phyloP scores from a whole-genome alignment of 2,113 vertebrate genomes.

The Athene noctua region DNA sequence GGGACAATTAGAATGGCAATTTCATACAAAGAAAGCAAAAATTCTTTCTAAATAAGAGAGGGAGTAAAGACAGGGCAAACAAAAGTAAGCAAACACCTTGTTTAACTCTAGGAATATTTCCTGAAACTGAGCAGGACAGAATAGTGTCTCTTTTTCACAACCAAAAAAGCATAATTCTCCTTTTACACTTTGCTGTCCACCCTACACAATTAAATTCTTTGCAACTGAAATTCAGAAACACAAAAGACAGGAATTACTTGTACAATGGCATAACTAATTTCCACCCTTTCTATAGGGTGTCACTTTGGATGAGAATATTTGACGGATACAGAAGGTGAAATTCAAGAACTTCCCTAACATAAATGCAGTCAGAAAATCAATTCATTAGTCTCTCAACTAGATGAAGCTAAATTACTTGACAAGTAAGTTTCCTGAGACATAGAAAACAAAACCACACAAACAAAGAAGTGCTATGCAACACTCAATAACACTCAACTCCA shows the following conservation, averaged over 20 bases:
- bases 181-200: neutral
- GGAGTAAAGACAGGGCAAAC: neutral
- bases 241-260: neutral
- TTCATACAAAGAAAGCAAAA: neutral
- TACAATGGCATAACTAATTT: neutral
- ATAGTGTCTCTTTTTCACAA: neutral
- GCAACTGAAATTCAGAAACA: neutral
- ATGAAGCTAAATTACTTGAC: neutral
- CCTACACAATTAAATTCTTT: neutral
- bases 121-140: neutral
- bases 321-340: neutral
- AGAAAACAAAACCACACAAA: neutral
- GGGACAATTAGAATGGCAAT: neutral
- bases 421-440: neutral
- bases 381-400: neutral
- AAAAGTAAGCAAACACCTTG: neutral
- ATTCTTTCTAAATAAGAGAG: neutral
- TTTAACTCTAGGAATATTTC: neutral
- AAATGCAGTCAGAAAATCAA: neutral
- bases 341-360: neutral
- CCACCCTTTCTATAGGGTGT: neutral
- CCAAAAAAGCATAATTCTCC: neutral
- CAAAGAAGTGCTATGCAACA: neutral
- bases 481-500: neutral
- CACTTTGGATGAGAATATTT: neutral